Evolutionary conservation across 37 sponge, comb jelly and placozoan genomes (phyloP).

Genomic region (Beroe forskalii): DNA sequence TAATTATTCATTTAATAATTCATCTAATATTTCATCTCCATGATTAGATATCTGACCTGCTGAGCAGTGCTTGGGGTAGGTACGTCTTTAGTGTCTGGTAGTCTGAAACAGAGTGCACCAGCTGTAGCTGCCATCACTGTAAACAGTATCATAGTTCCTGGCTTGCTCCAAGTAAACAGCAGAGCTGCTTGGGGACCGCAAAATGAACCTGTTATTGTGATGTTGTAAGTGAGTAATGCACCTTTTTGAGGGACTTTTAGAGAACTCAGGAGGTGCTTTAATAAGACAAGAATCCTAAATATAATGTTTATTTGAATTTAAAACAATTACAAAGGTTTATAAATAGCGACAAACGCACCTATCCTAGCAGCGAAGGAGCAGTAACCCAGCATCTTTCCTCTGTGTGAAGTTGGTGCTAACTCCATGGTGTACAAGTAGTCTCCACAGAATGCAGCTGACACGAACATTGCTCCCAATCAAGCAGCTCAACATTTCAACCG

Average conservation of each 20-base stretch:
- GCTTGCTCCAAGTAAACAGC: conserved; percentile 2
- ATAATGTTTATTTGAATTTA: too few relatives aligned
- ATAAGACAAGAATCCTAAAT: too few relatives aligned
- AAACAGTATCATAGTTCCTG: conserved; percentile 14
- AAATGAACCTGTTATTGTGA: conserved; percentile 12
- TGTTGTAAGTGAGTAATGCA: too few relatives aligned
- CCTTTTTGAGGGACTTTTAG: too few relatives aligned
- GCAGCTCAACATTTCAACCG: not conserved
- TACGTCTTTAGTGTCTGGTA: conserved; percentile 17
- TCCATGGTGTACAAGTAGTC: conserved; percentile 29
- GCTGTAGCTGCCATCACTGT: not conserved
- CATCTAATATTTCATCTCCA: too few relatives aligned
- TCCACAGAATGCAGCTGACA: not conserved
- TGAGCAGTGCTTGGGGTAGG: conserved; percentile 33
- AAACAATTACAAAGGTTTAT: too few relatives aligned
- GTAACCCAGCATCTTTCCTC: conserved; percentile 29
- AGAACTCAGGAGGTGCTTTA: too few relatives aligned
- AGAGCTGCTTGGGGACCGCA: conserved; percentile 25
- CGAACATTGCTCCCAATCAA: conserved; percentile 1
- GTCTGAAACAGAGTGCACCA: not conserved
- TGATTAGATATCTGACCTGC: too few relatives aligned
- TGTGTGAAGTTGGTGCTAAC: conserved; percentile 35
- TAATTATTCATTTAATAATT: too few relatives aligned
- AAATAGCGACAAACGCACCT: not conserved
- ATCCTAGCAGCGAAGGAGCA: conserved; percentile 48